A percentile compares a stretch with the other conserved stretches of the same genome.
phyloP scores from a whole-genome alignment of 1,140 invertebrate genomes.

The Thalassaphorura encarpata region DNA sequence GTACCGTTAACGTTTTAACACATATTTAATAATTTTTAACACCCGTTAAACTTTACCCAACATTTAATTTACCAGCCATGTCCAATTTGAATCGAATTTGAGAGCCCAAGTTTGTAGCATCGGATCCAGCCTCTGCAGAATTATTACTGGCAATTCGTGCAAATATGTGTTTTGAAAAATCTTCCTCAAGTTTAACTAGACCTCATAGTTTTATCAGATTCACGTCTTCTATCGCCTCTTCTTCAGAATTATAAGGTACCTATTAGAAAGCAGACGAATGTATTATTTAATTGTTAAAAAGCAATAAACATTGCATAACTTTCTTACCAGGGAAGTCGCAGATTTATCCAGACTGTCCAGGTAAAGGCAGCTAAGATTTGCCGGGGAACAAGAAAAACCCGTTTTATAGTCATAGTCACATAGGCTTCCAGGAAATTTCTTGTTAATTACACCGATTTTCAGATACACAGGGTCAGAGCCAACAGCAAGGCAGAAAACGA shows the following conservation, averaged over 20 bases:
- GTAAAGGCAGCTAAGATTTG: conserved; percentile 7
- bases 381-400: background rate
- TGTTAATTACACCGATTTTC: conserved; percentile 71
- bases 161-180: conserved; percentile 38
- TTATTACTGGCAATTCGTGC: no score
- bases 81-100: conserved; percentile 35
- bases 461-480: conserved; percentile 77
- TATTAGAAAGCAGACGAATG: no score
- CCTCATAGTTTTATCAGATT: conserved; percentile 39
- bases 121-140: conserved; percentile 33
- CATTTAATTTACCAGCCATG: conserved; percentile 17
- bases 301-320: no score
- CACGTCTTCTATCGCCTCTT: conserved; percentile 36
- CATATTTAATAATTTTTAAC: no score
- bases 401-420: no score
- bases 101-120: conserved; percentile 38
- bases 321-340: no score
- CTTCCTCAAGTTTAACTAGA: conserved; percentile 38
- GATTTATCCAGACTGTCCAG: background rate
- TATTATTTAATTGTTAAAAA: no score
- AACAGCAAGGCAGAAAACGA: conserved; percentile 86
- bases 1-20: no score
- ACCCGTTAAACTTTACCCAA: no score
- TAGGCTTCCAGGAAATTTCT: conserved; percentile 49
- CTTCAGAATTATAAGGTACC: conserved; percentile 11